These are phyloP conservation scores for Engraulis encrasicolus DNA, from an alignment of 2,113 vertebrate genomes.

Conservation along the genomic window DNA sequence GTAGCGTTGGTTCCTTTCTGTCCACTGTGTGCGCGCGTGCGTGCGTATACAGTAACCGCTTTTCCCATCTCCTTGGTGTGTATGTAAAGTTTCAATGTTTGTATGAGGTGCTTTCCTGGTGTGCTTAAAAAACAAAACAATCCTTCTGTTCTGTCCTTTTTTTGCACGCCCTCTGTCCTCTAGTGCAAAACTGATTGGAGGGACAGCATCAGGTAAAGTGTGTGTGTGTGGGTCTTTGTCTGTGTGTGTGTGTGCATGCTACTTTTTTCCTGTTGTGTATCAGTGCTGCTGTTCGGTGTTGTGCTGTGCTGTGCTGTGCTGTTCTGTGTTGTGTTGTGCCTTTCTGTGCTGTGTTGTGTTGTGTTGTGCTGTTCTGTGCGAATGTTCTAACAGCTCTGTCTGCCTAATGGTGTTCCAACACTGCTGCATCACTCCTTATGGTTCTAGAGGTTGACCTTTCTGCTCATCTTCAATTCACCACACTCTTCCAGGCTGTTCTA, in stretches of 20 bases:
- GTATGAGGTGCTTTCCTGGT: conserved; percentile 72
- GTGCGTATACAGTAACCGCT: conserved; percentile 35
- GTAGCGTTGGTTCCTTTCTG: not conserved
- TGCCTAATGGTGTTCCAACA: not conserved
- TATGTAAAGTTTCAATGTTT: conserved; percentile 45
- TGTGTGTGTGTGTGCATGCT: not conserved
- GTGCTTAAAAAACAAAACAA: too few species aligned
- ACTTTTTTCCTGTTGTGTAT: not conserved
- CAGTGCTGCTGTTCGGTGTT: conserved; percentile 12
- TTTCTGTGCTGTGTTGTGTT: conserved; percentile 36
- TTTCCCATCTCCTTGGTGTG: not conserved
- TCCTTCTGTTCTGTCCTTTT: conserved; percentile 69
- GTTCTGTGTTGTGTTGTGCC: too few species aligned
- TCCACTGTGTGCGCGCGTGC: not conserved
- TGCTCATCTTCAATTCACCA: not conserved
- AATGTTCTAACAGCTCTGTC: too few species aligned
- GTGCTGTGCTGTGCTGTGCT: conserved; percentile 36
- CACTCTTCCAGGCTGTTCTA: not conserved
- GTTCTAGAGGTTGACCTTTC: not conserved
- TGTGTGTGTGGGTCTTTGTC: not conserved
- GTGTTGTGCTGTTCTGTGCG: conserved; percentile 14
- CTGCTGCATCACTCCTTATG: not conserved
- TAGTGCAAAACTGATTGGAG: conserved; percentile 98
- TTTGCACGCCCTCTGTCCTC: conserved; percentile 77
- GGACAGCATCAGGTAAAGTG: conserved; percentile 88